These are phyloP conservation scores for Syrphus vitripennis DNA, from an alignment of 2,888 invertebrate genomes.

Conservation along the genomic window DNA sequence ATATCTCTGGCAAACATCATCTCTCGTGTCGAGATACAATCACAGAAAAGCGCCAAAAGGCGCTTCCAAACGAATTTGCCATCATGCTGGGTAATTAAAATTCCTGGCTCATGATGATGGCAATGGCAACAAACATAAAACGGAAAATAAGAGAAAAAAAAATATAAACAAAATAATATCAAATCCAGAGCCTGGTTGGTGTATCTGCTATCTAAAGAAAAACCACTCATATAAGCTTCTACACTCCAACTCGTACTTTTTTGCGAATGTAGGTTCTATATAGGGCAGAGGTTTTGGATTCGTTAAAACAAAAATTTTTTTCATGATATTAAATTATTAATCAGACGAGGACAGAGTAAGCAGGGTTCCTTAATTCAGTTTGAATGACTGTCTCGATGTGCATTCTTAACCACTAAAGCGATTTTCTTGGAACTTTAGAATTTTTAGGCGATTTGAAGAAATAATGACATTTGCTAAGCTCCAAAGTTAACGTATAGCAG, in stretches of 20 bases:
- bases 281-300: no score
- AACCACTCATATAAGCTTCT: neutral
- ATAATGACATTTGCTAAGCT: no score
- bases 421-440: no score
- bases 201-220: slow-evolving; percentile 23
- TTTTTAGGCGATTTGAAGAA: no score
- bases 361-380: no score
- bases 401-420: no score
- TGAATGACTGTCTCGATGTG: no score
- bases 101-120: slow-evolving; percentile 60
- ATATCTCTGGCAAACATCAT: slow-evolving; percentile 66
- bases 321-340: no score
- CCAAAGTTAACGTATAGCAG: no score
- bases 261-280: no score
- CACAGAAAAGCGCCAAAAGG: slow-evolving; percentile 71
- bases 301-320: no score
- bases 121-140: slow-evolving; percentile 16
- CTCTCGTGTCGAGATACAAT: slow-evolving; percentile 71
- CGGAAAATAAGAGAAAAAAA: neutral
- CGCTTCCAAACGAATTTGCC: slow-evolving; percentile 63
- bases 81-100: slow-evolving; percentile 69
- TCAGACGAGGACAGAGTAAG: no score
- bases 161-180: slow-evolving; percentile 10
- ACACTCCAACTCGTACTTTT: neutral
- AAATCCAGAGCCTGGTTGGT: slow-evolving; percentile 23